phyloP scores from a whole-genome alignment of 2,113 vertebrate species.

The Chauna torquata region DNA sequence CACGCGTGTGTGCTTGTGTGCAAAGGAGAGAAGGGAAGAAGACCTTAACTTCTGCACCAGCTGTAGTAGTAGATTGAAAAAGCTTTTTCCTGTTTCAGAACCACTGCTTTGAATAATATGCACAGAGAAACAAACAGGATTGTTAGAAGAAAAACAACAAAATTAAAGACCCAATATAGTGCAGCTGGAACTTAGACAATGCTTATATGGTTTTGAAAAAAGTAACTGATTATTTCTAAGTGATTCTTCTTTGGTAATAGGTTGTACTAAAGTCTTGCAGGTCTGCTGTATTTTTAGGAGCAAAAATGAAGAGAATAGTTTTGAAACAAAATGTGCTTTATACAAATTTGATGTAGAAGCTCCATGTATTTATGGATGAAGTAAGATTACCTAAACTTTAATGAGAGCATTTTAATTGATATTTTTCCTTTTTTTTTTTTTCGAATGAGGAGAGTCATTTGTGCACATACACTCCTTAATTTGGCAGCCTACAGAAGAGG shows the following conservation, averaged over 20 bases:
- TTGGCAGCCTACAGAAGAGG: background rate
- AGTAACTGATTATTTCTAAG: background rate
- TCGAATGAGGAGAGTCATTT: background rate
- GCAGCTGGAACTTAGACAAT: slow-evolving; percentile 19
- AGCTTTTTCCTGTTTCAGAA: background rate
- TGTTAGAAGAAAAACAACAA: background rate
- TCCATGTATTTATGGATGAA: background rate
- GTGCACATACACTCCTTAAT: background rate
- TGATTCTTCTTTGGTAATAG: background rate
- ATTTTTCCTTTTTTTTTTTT: background rate
- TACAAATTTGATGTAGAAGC: background rate
- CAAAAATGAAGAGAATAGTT: background rate
- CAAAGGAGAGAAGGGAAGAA: background rate
- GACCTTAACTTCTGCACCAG: background rate
- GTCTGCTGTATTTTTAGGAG: background rate
- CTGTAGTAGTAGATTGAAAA: background rate
- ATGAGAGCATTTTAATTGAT: background rate
- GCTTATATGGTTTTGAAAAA: background rate
- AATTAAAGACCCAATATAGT: background rate
- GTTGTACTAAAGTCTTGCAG: background rate
- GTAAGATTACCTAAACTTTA: background rate
- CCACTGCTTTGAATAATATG: slow-evolving; percentile 41
- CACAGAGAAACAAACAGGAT: background rate
- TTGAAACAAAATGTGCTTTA: background rate
- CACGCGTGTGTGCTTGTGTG: background rate